Evolutionary conservation across 2,113 vertebrate species (phyloP).

Genomic region (Ammospiza nelsoni): DNA sequence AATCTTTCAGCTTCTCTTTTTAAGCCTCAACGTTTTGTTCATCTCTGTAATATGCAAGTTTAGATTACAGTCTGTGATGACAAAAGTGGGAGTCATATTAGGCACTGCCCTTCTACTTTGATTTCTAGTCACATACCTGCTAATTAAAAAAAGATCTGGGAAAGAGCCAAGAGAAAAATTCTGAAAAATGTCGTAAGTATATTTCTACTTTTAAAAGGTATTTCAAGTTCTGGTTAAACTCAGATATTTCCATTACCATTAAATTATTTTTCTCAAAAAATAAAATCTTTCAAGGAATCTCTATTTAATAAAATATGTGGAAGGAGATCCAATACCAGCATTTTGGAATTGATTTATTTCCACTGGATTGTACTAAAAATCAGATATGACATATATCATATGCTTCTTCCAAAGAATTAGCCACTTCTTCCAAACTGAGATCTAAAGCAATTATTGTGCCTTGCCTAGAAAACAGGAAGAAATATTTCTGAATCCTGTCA

Average conservation of each 20-base stretch:
- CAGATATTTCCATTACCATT: not conserved
- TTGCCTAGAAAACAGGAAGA: conserved; percentile 20
- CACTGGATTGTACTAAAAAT: conserved; percentile 27
- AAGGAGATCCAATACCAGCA: not conserved
- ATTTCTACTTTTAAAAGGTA: not conserved
- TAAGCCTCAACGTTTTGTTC: not conserved
- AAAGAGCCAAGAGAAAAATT: not conserved
- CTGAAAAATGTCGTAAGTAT: not conserved
- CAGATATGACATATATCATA: not conserved
- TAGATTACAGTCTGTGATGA: not conserved
- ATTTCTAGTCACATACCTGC: not conserved
- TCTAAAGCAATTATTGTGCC: not conserved
- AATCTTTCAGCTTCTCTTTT: not conserved
- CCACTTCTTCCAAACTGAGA: conserved; percentile 17
- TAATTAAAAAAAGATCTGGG: not conserved
- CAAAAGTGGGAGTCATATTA: not conserved
- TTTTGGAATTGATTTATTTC: conserved; percentile 45
- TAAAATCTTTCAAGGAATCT: not conserved
- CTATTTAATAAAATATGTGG: conserved; percentile 17
- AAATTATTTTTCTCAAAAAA: not conserved
- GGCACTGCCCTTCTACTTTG: not conserved
- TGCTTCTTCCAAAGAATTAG: conserved; percentile 2
- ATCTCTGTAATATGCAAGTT: not conserved
- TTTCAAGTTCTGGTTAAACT: not conserved
- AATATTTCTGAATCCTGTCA: not conserved